phyloP scores from a whole-genome alignment of 2,888 invertebrate genomes.

The Tenthredo scrophulariae region DNA sequence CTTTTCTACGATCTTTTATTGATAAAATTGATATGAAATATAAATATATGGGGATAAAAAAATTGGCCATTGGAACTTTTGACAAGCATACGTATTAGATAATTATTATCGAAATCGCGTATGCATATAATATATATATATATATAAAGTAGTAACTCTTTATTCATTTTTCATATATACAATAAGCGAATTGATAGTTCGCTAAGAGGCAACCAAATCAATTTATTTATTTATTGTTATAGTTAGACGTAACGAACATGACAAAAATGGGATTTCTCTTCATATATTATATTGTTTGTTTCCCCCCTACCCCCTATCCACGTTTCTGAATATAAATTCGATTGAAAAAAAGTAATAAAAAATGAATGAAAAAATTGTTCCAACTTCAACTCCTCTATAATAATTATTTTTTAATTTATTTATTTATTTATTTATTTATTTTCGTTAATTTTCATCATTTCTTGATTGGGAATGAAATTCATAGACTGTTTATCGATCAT shows the following conservation, averaged over 20 bases:
- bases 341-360: not conserved
- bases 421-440: too few species aligned
- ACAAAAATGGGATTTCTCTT: constrained; percentile 15
- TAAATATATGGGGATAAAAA: not conserved
- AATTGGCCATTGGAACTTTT: not conserved
- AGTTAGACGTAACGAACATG: constrained; percentile 37
- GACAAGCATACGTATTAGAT: not conserved
- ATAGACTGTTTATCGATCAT: too few species aligned
- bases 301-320: not conserved
- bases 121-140: not conserved
- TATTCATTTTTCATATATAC: constrained; percentile 55
- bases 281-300: not conserved
- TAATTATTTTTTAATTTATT: not conserved
- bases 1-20: not conserved
- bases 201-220: constrained; percentile 49
- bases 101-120: not conserved
- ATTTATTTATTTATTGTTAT: constrained; percentile 43
- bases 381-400: not conserved
- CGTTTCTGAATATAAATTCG: not conserved
- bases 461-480: too few species aligned
- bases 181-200: constrained; percentile 49
- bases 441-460: not conserved
- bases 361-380: not conserved
- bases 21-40: not conserved
- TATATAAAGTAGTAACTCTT: not conserved